phyloP scores from a whole-genome alignment of 1,140 invertebrate species.

The Grapholita molesta region DNA sequence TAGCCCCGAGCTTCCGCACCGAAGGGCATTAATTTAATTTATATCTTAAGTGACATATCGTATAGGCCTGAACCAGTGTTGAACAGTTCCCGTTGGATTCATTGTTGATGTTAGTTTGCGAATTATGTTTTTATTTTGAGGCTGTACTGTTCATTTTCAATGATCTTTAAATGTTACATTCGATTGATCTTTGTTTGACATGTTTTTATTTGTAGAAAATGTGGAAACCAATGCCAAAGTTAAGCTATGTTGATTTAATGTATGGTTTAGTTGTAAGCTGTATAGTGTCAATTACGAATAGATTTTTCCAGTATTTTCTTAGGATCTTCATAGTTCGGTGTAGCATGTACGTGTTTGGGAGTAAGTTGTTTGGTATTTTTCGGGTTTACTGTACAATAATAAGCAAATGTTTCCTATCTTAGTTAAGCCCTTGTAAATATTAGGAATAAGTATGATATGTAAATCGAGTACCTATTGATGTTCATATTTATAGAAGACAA shows the following conservation, averaged over 20 bases:
- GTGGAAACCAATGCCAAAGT: conserved; percentile 76
- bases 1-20: conserved; percentile 58
- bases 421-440: conserved; percentile 68
- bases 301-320: conserved; percentile 70
- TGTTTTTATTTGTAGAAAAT: conserved; percentile 69
- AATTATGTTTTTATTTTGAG: conserved; percentile 57
- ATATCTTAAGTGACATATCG: conserved; percentile 65
- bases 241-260: conserved; percentile 73
- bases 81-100: conserved; percentile 51
- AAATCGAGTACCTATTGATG: conserved; percentile 72
- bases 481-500: conserved; percentile 63
- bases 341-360: conserved; percentile 55
- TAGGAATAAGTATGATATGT: conserved; percentile 56
- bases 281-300: conserved; percentile 74
- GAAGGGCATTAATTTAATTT: conserved; percentile 66
- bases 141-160: conserved; percentile 40
- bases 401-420: conserved; percentile 75
- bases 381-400: conserved; percentile 67
- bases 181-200: conserved; percentile 65
- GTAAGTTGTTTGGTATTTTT: conserved; percentile 70
- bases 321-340: conserved; percentile 68
- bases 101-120: conserved; percentile 65
- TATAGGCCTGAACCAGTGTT: conserved; percentile 52
- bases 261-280: conserved; percentile 67
- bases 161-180: conserved; percentile 54